phyloP scores from a whole-genome alignment of 2,113 vertebrate species.

The Sebastes schlegelii region DNA sequence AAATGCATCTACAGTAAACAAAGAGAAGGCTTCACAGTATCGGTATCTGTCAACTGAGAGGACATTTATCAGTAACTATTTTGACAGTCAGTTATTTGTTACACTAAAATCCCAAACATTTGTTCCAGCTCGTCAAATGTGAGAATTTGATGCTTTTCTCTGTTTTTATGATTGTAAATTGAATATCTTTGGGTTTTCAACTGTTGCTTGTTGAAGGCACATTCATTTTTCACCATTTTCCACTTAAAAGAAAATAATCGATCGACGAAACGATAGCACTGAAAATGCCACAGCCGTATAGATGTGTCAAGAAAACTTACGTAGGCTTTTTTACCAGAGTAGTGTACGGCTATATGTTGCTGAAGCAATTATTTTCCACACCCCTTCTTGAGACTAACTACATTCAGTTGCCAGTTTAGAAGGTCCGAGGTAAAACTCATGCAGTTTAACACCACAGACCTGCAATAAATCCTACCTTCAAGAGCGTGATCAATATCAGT shows the following conservation, averaged over 20 bases:
- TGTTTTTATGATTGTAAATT: not conserved
- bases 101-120: not conserved
- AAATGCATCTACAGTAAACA: not conserved
- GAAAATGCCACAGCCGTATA: not conserved
- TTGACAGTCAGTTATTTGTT: not conserved
- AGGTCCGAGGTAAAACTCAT: not conserved
- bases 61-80: not conserved
- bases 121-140: not conserved
- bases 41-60: not conserved
- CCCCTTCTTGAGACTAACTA: not conserved
- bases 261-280: rapidly evolving
- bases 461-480: no score
- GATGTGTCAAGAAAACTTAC: not conserved
- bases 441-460: not conserved
- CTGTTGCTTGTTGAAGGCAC: not conserved
- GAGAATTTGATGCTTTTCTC: not conserved
- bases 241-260: not conserved
- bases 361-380: not conserved
- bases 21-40: not conserved
- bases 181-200: not conserved
- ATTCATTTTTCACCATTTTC: not conserved
- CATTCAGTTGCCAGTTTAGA: not conserved
- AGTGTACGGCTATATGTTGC: not conserved
- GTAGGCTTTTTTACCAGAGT: not conserved
- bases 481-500: not conserved